Evolutionary conservation across 2,888 invertebrate genomes (phyloP), one percentile per base, ranked within the genome.

Genomic region (Dromius quadrimaculatus): DNA sequence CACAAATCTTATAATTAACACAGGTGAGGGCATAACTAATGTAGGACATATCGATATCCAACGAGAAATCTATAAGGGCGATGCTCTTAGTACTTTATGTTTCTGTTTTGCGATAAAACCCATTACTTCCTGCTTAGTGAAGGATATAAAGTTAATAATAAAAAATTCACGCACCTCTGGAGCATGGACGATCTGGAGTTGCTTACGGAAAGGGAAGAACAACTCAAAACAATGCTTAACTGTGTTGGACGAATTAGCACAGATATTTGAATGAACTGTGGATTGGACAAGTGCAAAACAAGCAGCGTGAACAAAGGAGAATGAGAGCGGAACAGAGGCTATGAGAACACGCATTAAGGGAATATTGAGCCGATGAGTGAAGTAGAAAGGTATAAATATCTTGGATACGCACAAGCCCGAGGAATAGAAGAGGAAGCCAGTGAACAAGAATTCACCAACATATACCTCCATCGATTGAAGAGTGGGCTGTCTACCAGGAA

Each of bases 101-200:
- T 5, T 5, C 28, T 8, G 28, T 28, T 28, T 28, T n/a, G n/a
- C n/a, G n/a, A n/a, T n/a, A n/a, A n/a, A n/a, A n/a, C n/a, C n/a
- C n/a, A n/a, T n/a, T n/a, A n/a, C n/a, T n/a, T n/a, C n/a, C n/a
- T n/a, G n/a, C n/a, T n/a, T n/a, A n/a, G n/a, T n/a, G n/a, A n/a
- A n/a, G n/a, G n/a, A n/a, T n/a, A n/a, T n/a, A n/a, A n/a, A n/a
- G n/a, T n/a, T n/a, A n/a, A n/a, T n/a, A n/a, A n/a, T n/a, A n/a
- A n/a, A 54, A 61, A 20, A 63, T 61, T 15, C 38, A 70, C 13
- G 15, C 71, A 74, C 32, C 54, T 72, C 1, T 65, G 68, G 15
- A 73, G 74, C 34, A 69, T 73, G 71, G 71, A 74, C 23, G 71
- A 74, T 32, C 47, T 74, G 17, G 73, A 72, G 36, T 17, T 74